A percentile compares a stretch with the other conserved stretches of the same genome.
Evolutionary conservation across 2,113 vertebrate genomes (phyloP).

Genomic region (Euleptes europaea): DNA sequence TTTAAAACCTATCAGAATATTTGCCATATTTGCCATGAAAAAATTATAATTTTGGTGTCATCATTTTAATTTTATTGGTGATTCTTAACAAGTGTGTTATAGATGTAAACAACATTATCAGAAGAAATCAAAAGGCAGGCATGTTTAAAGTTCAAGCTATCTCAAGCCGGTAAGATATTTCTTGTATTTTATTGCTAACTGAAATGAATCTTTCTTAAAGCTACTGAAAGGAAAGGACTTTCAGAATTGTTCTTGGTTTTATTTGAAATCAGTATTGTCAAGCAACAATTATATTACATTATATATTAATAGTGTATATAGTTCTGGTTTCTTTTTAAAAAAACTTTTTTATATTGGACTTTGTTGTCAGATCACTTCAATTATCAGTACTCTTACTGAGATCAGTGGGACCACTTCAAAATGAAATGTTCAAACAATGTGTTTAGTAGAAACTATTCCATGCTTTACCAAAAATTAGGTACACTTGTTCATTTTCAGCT

Average conservation of each 20-base stretch:
- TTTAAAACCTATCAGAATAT: background rate
- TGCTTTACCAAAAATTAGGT: background rate
- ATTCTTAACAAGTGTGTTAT: slow-evolving; percentile 78
- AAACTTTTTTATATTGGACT: background rate
- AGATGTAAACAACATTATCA: slow-evolving; percentile 87
- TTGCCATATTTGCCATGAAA: background rate
- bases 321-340: background rate
- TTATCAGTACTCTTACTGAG: background rate
- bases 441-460: background rate
- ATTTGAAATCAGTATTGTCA: background rate
- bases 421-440: background rate
- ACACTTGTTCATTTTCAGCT: background rate
- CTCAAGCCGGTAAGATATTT: slow-evolving; percentile 85
- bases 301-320: background rate
- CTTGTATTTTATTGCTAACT: background rate
- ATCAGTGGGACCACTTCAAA: background rate
- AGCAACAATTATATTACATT: background rate
- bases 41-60: background rate
- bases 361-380: background rate
- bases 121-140: slow-evolving; percentile 79
- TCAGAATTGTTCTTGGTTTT: background rate
- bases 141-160: slow-evolving; percentile 82
- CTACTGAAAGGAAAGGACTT: background rate
- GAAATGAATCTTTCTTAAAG: background rate
- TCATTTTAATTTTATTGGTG: slow-evolving; percentile 27